Evolutionary conservation across 2,888 invertebrate species (phyloP).

Genomic region (Dryocosmus kuriphilus): DNA sequence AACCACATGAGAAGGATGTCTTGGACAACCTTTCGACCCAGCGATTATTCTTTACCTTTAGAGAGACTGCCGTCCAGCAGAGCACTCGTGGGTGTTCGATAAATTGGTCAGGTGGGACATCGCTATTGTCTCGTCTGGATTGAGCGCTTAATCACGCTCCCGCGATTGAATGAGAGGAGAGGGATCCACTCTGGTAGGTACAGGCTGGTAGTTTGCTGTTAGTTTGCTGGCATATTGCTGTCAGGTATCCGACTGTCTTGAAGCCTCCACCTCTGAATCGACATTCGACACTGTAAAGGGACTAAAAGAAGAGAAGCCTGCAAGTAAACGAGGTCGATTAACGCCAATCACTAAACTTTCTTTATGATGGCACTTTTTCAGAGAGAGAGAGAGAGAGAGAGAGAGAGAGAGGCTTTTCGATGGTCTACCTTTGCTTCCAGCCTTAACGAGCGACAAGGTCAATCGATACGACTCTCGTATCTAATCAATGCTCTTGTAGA

Average conservation of each 20-base stretch:
- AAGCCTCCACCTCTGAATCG: not conserved
- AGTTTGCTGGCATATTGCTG: not conserved
- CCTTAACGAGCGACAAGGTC: constrained; percentile 1
- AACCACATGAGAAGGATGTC: constrained; percentile 36
- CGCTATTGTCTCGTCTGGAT: constrained; percentile 71
- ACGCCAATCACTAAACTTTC: constrained; percentile 36
- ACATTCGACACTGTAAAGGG: not conserved
- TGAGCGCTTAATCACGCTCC: constrained; percentile 72
- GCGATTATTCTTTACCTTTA: constrained; percentile 60
- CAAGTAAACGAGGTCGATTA: constrained; percentile 7
- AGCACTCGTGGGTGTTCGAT: constrained; percentile 72
- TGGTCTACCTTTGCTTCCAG: not conserved
- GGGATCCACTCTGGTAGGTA: constrained; percentile 58
- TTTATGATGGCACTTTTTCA: constrained; percentile 19
- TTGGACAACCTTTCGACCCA: constrained; percentile 53
- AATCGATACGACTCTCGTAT: not conserved
- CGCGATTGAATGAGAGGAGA: constrained; percentile 59
- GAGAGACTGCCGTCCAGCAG: constrained; percentile 58
- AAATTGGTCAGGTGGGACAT: constrained; percentile 72
- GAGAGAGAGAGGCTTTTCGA: constrained; percentile 1
- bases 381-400: no score
- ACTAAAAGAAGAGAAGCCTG: not conserved
- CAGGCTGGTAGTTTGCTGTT: not conserved
- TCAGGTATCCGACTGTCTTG: constrained; percentile 9
- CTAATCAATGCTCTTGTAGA: constrained; percentile 8